Base-by-base conservation (phyloP, 1,140 invertebrate species). In the Pachypeltis micranthus region DNA sequence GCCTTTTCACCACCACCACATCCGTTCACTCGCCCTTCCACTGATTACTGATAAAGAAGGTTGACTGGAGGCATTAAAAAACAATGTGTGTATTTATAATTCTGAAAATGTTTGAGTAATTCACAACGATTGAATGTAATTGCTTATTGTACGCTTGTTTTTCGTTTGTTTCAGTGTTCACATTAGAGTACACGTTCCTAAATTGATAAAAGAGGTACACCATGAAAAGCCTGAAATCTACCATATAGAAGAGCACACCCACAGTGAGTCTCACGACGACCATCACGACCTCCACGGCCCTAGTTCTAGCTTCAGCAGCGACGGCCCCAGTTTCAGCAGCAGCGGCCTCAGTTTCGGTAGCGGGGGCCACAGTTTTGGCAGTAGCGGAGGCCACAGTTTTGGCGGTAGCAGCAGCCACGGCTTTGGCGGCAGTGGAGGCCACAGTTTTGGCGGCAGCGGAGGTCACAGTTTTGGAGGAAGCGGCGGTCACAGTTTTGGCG, bases 141-240 rank as follows among this genome's bases (percentile, higher is more conserved):
- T n/a, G n/a, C n/a, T n/a, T n/a, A n/a, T n/a, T n/a, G n/a, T n/a
- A n/a, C n/a, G n/a, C n/a, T n/a, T n/a, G n/a, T n/a, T n/a, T n/a
- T n/a, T n/a, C n/a, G n/a, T n/a, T n/a, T 62, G 47, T 71, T 71
- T 24, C 65, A 77, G 76, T 63, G 76, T 78, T 3, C 76, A 77
- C 47, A 78, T 78, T 61, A 72, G 69, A 55, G 76, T 78, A 44
- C 75, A 77, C 54, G 39, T 77, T 4, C 71, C 74, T 1, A 70
- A 74, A 31, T 63, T 72, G 21, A 61, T 68, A 29, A 69, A 73
- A 58, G 65, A 71, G 47, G 61, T 71, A 1, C 68, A 73, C 4
- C 74, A 76, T 44, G 69, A 74, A 19, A 71, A 73, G 26, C 31
- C 72, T 2, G 67, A 67, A n/a, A 68, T 69, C 2, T 39, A 62